These are phyloP conservation scores for Ommatoiulus sabulosus DNA, from an alignment of 2,888 invertebrate genomes.

Conservation along the genomic window DNA sequence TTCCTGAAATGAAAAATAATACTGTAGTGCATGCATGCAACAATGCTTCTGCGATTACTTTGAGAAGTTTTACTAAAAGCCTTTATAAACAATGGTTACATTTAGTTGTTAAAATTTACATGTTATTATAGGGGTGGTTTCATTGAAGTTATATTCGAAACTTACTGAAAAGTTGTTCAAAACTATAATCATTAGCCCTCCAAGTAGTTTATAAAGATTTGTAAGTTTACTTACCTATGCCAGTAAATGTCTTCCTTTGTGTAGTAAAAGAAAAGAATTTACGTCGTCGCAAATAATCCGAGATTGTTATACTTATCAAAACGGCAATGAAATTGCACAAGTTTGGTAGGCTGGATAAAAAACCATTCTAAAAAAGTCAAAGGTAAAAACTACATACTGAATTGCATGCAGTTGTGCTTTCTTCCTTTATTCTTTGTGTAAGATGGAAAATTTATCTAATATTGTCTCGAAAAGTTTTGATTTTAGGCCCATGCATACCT, in stretches of 20 bases:
- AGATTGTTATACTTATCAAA: constrained; percentile 63
- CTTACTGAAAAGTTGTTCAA: too few relatives aligned
- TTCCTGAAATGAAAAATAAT: constrained; percentile 61
- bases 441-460: background rate
- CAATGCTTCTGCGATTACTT: too few relatives aligned
- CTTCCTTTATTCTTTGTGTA: background rate
- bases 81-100: too few relatives aligned
- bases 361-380: constrained; percentile 64
- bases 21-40: too few relatives aligned
- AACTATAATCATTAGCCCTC: too few relatives aligned
- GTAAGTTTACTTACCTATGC: constrained; percentile 62
- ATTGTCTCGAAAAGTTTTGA: background rate
- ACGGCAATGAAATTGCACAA: constrained; percentile 64
- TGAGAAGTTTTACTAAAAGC: too few relatives aligned
- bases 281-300: constrained; percentile 63
- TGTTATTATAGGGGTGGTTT: too few relatives aligned
- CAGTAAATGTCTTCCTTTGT: constrained; percentile 65
- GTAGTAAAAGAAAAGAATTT: constrained; percentile 63
- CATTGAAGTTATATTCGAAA: too few relatives aligned
- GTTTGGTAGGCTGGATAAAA: constrained; percentile 66
- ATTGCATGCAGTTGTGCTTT: background rate
- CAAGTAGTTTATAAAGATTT: too few relatives aligned
- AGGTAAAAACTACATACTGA: background rate
- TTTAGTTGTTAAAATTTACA: too few relatives aligned
- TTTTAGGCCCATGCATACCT: constrained; percentile 64